A percentile compares a stretch with the other conserved stretches of the same genome.
Conservation (phyloP, 1,140 invertebrate genomes). For the Leguminivora glycinivorella region DNA sequence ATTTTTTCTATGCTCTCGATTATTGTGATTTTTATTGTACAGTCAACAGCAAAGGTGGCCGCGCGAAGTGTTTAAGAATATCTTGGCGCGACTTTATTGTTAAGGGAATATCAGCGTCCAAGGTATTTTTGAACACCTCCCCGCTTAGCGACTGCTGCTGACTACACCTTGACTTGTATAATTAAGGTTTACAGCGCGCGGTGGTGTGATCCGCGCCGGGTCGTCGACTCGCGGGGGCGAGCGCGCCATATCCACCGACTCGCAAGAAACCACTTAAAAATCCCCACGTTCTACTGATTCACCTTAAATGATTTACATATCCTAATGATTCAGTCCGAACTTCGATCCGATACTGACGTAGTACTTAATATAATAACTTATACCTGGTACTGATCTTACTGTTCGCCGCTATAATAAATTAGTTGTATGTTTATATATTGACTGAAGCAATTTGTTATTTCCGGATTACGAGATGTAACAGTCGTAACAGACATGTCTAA, state of each 20-base stretch:
- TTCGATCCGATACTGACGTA: slow-evolving; percentile 17
- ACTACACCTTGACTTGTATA: no score
- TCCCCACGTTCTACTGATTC: slow-evolving; percentile 25
- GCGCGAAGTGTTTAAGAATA: no score
- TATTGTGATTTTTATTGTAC: not conserved
- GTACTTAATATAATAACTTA: not conserved
- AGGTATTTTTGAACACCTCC: no score
- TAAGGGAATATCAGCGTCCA: no score
- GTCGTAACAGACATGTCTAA: no score
- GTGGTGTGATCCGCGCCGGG: slow-evolving; percentile 13
- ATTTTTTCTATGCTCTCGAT: not conserved
- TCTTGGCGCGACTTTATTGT: no score
- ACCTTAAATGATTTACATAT: slow-evolving; percentile 20
- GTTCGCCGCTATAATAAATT: not conserved
- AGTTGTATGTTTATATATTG: not conserved
- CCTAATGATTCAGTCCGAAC: slow-evolving; percentile 22
- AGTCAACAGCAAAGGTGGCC: no score
- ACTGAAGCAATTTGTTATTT: not conserved
- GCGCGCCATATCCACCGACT: slow-evolving; percentile 15
- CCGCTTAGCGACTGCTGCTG: no score
- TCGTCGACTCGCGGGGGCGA: slow-evolving; percentile 23
- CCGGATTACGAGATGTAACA: not conserved
- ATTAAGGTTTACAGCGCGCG: not conserved
- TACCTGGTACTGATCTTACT: not conserved
- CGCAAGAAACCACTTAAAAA: slow-evolving; percentile 24